Conservation (phyloP, 2,888 invertebrate genomes). For the Leucoptera coffeella region DNA sequence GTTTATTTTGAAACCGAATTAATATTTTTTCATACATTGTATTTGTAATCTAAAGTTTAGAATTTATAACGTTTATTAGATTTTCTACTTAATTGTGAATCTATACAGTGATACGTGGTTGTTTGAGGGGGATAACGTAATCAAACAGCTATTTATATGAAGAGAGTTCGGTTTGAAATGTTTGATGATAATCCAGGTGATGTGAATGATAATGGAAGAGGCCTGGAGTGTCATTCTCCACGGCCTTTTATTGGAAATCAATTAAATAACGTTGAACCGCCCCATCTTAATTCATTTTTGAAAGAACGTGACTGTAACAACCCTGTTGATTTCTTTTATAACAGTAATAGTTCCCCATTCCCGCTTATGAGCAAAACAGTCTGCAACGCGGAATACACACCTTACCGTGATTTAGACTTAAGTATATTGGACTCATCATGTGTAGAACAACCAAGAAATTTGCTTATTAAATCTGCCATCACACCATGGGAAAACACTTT, state of each 20-base stretch:
- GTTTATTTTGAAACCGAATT: no score
- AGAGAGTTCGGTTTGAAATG: slow-evolving; percentile 38
- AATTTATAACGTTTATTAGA: no score
- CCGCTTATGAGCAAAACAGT: slow-evolving; percentile 20
- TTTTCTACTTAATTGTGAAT: slow-evolving; percentile 1
- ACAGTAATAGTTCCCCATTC: slow-evolving; percentile 26
- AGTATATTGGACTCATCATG: slow-evolving; percentile 26
- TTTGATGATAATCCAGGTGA: slow-evolving; percentile 12
- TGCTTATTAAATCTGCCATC: slow-evolving; percentile 7
- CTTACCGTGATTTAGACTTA: slow-evolving; percentile 30
- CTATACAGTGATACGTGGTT: no score
- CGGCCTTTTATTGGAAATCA: slow-evolving; percentile 26
- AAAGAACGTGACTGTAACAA: no score
- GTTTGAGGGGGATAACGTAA: no score
- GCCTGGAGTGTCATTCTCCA: slow-evolving; percentile 32
- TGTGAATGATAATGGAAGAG: slow-evolving; percentile 18
- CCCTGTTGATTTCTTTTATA: slow-evolving; percentile 25
- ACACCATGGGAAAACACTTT: no score
- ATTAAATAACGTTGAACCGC: no score
- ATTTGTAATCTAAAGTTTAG: no score
- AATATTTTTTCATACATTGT: no score
- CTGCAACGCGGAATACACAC: slow-evolving; percentile 11
- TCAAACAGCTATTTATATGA: slow-evolving; percentile 24
- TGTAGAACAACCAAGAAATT: slow-evolving; percentile 12
- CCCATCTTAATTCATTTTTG: no score